Conservation (phyloP, 2,888 invertebrate species). For the Agrochola lota region DNA sequence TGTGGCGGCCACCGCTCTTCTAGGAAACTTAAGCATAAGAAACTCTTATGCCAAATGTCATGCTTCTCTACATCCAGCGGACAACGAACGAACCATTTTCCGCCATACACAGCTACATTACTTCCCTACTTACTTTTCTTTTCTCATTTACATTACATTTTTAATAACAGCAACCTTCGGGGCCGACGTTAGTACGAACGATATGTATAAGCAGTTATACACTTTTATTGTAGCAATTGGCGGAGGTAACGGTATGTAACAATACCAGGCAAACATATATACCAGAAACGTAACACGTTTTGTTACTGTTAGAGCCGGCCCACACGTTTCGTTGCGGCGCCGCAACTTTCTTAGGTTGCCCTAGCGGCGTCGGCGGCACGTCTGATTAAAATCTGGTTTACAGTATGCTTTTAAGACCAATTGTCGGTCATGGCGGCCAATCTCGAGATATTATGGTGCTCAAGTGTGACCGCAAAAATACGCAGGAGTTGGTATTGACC, state of each 20-base stretch:
- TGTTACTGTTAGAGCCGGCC: slow-evolving; percentile 65
- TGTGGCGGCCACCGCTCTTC: no score
- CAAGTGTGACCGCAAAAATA: no score
- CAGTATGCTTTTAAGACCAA: no score
- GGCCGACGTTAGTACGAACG: slow-evolving; percentile 15
- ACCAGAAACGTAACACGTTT: slow-evolving; percentile 75
- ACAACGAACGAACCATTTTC: slow-evolving; percentile 1
- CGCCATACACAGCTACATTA: not conserved
- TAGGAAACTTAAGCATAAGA: no score
- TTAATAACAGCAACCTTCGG: slow-evolving; percentile 38
- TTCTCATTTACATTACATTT: slow-evolving; percentile 51
- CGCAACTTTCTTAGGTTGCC: not conserved
- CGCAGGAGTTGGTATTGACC: no score
- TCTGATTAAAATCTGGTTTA: not conserved
- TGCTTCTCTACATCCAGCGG: no score
- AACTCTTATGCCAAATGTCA: no score
- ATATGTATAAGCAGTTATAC: slow-evolving; percentile 28
- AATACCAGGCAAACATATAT: slow-evolving; percentile 68
- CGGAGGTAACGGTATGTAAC: slow-evolving; percentile 65
- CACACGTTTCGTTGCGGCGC: not conserved
- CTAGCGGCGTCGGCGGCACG: not conserved
- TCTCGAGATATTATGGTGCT: no score
- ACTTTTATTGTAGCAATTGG: slow-evolving; percentile 39
- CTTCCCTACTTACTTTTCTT: slow-evolving; percentile 1
- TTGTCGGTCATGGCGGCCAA: not conserved